Evolutionary conservation across 2,113 vertebrate genomes (phyloP), one percentile per base, ranked within the genome.

Genomic region (Scophthalmus maximus): DNA sequence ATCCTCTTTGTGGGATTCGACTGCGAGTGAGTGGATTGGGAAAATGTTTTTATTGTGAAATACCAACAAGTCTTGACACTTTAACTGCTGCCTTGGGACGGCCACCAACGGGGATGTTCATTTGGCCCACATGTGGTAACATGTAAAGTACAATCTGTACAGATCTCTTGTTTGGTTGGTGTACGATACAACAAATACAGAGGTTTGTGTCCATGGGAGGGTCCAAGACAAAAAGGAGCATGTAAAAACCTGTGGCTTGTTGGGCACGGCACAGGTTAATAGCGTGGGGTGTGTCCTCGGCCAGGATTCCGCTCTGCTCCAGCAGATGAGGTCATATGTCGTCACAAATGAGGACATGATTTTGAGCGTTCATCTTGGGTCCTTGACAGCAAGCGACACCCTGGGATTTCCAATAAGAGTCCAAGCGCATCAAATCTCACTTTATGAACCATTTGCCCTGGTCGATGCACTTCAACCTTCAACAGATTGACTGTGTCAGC

Each of bases 231-330:
- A 25, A 63, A 32, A 46, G 14, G 56, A 32, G 30, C 58, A 26
- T 55, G 49, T 65, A 36, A 25, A n/a, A 87, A 80, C 62, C 25
- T 36, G 34, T 0, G 27, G 47, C 30, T 22, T 0, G 25, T 27
- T 70, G 49, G 60, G 58, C 34, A 52, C 5, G 6, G 56, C 44
- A 29, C 30, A 30, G 32, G 29, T 51, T 52, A 30, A 73, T 14
- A 18, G 17, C 5, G 12, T 15, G 15, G 29, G 72, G 40, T 52
- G 75, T 73, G 66, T 71, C 50, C 53, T 32, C 47, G n/a, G 10
- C 4, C 1, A 0, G 15, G 9, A 55, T 50, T 46, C 26, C 5
- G 6, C 8, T 64, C 51, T 34, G 38, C 38, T 40, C 11, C 38
- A 40, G 38, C 5, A 9, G 6, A 15, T 47, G 44, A 51, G 34